Conservation (phyloP, 2,797 vertebrate genomes). For the Kryptolebias ocellatus region DNA sequence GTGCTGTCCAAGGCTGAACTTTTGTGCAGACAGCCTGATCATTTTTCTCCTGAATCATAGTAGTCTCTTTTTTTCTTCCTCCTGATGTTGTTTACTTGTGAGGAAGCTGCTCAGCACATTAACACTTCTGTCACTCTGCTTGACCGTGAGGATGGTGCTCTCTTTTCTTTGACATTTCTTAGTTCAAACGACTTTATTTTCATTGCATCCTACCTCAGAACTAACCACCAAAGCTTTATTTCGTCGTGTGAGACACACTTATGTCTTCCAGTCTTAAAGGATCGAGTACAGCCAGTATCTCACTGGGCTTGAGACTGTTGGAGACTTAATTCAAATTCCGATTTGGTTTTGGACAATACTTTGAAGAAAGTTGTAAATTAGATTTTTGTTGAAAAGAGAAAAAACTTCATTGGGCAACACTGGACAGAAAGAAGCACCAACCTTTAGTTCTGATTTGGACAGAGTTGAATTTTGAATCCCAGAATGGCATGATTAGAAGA, state of each 20-base stretch:
- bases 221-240: not conserved
- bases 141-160: not conserved
- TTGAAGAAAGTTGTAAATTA: too few relatives aligned
- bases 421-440: too few relatives aligned
- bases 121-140: not conserved
- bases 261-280: too few relatives aligned
- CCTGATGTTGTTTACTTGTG: not conserved
- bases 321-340: too few relatives aligned
- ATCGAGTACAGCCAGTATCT: too few relatives aligned
- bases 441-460: too few relatives aligned
- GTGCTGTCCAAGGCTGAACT: not conserved
- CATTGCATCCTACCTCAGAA: not conserved
- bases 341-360: too few relatives aligned
- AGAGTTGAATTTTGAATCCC: too few relatives aligned
- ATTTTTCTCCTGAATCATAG: conserved; percentile 5
- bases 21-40: not conserved
- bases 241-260: not conserved
- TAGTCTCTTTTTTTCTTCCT: not conserved
- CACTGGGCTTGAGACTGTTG: too few relatives aligned
- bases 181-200: not conserved
- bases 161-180: not conserved
- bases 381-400: too few relatives aligned
- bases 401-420: too few relatives aligned
- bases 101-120: not conserved
- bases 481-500: too few relatives aligned